Base-by-base conservation (phyloP, 2,113 vertebrate species). In the Stercorarius parasiticus region DNA sequence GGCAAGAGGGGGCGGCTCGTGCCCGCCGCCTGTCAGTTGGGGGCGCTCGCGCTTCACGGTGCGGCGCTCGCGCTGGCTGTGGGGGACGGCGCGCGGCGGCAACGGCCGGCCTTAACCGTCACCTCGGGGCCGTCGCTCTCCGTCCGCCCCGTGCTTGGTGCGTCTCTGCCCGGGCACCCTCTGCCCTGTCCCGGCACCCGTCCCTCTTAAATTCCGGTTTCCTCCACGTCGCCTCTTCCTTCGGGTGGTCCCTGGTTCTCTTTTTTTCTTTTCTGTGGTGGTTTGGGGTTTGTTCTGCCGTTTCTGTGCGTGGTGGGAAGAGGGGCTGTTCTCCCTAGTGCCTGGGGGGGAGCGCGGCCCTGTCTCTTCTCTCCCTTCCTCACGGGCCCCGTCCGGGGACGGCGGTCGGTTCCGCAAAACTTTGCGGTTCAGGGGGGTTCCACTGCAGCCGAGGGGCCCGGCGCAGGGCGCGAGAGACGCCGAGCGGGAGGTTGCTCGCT, bases 1-100 rank as follows among this genome's bases (percentile, higher is more conserved):
- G 76, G 80, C 42, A 4, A 8, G 50, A 14, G 50, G 55, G 15
- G 47, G 29, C 13, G 38, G 71, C 29, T 30, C 22, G 34, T 92
- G 22, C 66, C 15, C 4, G 10, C 21, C 0, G 34, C 5, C 21
- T 5, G 92, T 96, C 99, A 98, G 99, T 98, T 99, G 99, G 98
- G 99, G 99, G 99, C 98, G 98, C 98, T 98, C 98, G 97, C 97
- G 98, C 94, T 97, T 98, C 98, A 98, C 96, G 50, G 64, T 95
- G 91, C 32, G 86, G 74, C 53, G 10, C 56, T 21, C 11, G 27
- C 62, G 85, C 78, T 13, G 12, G 30, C 26, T n/a, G 34, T 27
- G 8, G 17, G 17, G 42, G 78, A 65, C 58, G 43, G 53, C 76
- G 82, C 69, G 93, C 83, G 77, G 83, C 49, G 38, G 47, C 52